Base-by-base conservation (phyloP, 2,113 vertebrate species). In the Tragelaphus strepsiceros region DNA sequence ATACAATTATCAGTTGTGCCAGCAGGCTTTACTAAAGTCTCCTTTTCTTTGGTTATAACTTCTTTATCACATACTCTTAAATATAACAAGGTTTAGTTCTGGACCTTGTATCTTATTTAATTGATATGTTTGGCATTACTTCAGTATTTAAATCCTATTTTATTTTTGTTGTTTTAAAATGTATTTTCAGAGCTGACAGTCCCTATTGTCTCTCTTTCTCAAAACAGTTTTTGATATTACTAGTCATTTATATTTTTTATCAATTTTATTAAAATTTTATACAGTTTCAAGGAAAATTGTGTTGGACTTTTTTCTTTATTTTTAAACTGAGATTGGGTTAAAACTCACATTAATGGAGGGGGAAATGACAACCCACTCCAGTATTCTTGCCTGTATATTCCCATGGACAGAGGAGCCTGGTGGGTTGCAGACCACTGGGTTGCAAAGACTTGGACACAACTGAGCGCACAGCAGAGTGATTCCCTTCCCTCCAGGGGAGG, bases 161-260 rank as follows among this genome's bases (percentile, higher is more conserved):
- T 96, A 83, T 92, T 94, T n/a, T 43, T 87, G 2, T 26, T 93
- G 8, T 87, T 87, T 97, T 67, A 78, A 49, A 90, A 62, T 85
- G 30, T 62, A 86, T 89, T 96, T 94, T 81, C 54, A 78, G 58
- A 94, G 59, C 26, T 46, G 43, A 61, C 7, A 56, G 30, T 28
- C 26, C 30, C 7, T 32, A 39, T n/a, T 90, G 16, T 28, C 88
- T 8, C 21, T 90, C 46, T 90, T 90, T 74, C 53, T 96, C 39
- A 97, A 94, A 91, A 87, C 88, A 64, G 21, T 32, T n/a, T 96
- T 97, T 77, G 43, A 12, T 30, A 90, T 92, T 96, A 17, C 49
- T 95, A 88, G 13, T 7, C 64, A 81, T 51, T 91, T 85, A 22
- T 51, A 32, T 87, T 74, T 95, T 35, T 83, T 80, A 92, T 51